These are phyloP conservation scores for Aspidoscelis tigris DNA, from an alignment of 2,113 vertebrate species.

Conservation along the genomic window DNA sequence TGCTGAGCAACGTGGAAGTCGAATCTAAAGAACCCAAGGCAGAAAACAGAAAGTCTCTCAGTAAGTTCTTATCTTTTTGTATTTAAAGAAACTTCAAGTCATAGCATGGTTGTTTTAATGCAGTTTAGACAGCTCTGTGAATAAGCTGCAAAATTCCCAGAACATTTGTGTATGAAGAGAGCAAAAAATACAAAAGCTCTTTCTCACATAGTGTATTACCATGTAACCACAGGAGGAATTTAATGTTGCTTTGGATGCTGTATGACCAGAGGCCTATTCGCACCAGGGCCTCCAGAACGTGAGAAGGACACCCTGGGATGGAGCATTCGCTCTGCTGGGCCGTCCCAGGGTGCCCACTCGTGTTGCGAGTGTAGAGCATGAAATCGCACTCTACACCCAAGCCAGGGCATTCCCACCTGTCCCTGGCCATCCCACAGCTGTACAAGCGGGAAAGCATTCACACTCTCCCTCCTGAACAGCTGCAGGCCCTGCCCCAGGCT, in stretches of 20 bases:
- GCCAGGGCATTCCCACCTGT: too few species aligned
- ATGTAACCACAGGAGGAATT: neutral
- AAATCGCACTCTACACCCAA: too few species aligned
- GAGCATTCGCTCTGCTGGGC: too few species aligned
- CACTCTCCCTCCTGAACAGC: too few species aligned
- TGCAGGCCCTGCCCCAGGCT: too few species aligned
- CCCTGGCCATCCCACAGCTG: too few species aligned
- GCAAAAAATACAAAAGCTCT: neutral
- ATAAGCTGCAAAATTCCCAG: neutral
- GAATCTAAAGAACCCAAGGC: slow-evolving; percentile 84
- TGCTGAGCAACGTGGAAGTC: slow-evolving; percentile 74
- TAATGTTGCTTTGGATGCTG: neutral
- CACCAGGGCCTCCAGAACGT: too few species aligned
- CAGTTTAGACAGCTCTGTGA: neutral
- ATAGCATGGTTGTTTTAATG: slow-evolving; percentile 12
- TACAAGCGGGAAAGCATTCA: too few species aligned
- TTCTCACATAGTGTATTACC: neutral
- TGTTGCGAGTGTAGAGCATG: too few species aligned
- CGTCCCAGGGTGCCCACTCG: too few species aligned
- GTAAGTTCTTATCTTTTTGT: slow-evolving; percentile 69
- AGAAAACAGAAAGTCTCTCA: slow-evolving; percentile 86
- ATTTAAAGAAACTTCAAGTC: neutral
- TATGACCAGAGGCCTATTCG: neutral
- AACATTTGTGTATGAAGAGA: slow-evolving; percentile 2
- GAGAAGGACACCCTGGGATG: too few species aligned